Percentiles rank a stretch among this genome's conserved stretches.
These are phyloP conservation scores for Octomys mimax DNA, from an alignment of 2,797 vertebrate genomes.

Conservation along the genomic window DNA sequence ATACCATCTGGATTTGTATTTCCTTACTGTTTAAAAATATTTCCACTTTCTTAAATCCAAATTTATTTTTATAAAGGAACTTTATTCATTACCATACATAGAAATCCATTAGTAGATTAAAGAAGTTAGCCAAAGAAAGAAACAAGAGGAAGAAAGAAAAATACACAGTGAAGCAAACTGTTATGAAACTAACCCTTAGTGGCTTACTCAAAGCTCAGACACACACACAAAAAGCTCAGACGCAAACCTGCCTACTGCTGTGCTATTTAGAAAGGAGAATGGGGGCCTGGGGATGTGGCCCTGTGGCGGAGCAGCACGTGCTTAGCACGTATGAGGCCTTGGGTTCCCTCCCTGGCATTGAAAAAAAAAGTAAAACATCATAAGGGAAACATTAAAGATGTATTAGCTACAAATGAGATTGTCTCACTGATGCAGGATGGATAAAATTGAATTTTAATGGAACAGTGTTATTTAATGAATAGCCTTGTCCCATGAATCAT, in stretches of 20 bases:
- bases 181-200: background rate
- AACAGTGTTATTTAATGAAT: background rate
- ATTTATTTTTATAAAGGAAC: slow-evolving; percentile 65
- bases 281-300: background rate
- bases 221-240: background rate
- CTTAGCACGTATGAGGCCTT: background rate
- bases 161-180: background rate
- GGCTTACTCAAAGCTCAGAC: background rate
- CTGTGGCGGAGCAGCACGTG: background rate
- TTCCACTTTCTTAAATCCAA: slow-evolving; percentile 21
- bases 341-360: background rate
- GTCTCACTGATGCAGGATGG: background rate
- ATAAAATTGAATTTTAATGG: background rate
- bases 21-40: background rate
- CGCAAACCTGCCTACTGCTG: background rate
- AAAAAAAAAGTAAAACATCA: background rate
- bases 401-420: background rate
- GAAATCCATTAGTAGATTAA: slow-evolving; percentile 38
- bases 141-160: background rate
- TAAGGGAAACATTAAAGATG: background rate
- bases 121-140: slow-evolving; percentile 18
- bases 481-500: background rate
- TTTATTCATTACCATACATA: slow-evolving; percentile 50
- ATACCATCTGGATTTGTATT: background rate
- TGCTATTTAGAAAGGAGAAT: background rate